Evolutionary conservation across 2,113 vertebrate genomes (phyloP), one percentile per base, ranked within the genome.

Genomic region (Hippopotamus amphibius): DNA sequence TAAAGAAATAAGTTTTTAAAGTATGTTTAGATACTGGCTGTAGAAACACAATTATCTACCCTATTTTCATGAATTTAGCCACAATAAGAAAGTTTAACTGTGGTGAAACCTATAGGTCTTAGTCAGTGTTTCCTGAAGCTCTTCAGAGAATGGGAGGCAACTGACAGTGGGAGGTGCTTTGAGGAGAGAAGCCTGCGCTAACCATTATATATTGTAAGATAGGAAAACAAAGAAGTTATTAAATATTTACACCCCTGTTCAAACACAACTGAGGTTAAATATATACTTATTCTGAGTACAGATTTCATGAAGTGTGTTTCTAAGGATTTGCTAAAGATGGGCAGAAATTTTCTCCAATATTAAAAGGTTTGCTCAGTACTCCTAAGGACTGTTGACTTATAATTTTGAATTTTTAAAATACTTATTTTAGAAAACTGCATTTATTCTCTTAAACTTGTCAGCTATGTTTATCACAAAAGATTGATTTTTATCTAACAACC

Each of bases 251-350:
- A 14, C 61, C 89, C 48, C 16, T 80, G 6, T 90, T 89, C 76
- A 86, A 71, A 93, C n/a, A 93, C 68, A 91, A 76, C 6, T 87
- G n/a, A 82, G 84, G 4, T 74, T 92, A 72, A 71, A 65, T 65
- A 82, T 63, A 66, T 85, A 74, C 6, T 72, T 79, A 84, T 82
- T 63, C 43, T 77, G 37, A 92, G 72, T 61, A 92, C 24, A 65
- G 80, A 69, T 77, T 83, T 94, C 17, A 83, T 93, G 43, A 93
- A 93, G 19, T 93, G 17, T 22, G 77, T 76, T 96, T 63, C 43
- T 92, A 88, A 76, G 13, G 24, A 50, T 87, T 93, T 93, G 48
- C 63, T 83, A 43, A 63, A 69, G 93, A 85, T 50, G 5, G 24
- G 16, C 48, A 87, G 13, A 63, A 13, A 48, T 63, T 93, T 90